Percentiles rank a stretch among this genome's conserved stretches.
phyloP scores from a whole-genome alignment of 2,888 invertebrate species.

The Drosophila macrospina region DNA sequence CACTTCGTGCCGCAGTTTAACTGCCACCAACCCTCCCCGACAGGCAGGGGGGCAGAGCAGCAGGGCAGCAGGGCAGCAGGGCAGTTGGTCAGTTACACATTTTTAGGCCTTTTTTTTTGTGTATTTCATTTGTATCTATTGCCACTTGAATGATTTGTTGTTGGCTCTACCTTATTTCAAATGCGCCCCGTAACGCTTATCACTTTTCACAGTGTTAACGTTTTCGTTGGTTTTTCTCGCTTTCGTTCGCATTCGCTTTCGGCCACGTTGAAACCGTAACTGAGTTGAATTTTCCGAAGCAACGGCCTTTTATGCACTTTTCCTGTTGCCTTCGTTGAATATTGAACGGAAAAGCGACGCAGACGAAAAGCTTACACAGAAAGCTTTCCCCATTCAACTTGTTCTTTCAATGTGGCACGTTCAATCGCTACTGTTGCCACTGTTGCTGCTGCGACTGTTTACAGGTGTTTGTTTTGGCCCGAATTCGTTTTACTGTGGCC shows the following conservation, averaged over 20 bases:
- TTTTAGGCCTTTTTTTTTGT: slow-evolving; percentile 28
- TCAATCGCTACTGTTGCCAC: slow-evolving; percentile 10
- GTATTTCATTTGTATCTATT: slow-evolving; percentile 50
- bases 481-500: slow-evolving; percentile 30
- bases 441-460: slow-evolving; percentile 47
- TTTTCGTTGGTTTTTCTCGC: slow-evolving; percentile 11
- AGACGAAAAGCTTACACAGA: slow-evolving; percentile 39
- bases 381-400: slow-evolving; percentile 44
- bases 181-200: slow-evolving; percentile 35
- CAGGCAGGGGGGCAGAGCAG: not conserved
- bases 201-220: slow-evolving; percentile 7
- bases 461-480: slow-evolving; percentile 76
- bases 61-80: too few relatives aligned
- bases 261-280: slow-evolving; percentile 73
- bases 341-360: slow-evolving; percentile 60
- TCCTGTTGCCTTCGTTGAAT: slow-evolving; percentile 65
- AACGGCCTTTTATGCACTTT: slow-evolving; percentile 68
- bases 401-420: slow-evolving; percentile 22
- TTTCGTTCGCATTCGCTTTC: slow-evolving; percentile 45
- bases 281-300: slow-evolving; percentile 65
- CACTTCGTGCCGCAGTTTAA: slow-evolving; percentile 13
- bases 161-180: slow-evolving; percentile 28
- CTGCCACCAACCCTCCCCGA: not conserved
- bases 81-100: slow-evolving; percentile 18
- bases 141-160: slow-evolving; percentile 31